These are phyloP conservation scores for Acestrorhynchus altus DNA, from an alignment of 2,797 vertebrate species.

Conservation along the genomic window DNA sequence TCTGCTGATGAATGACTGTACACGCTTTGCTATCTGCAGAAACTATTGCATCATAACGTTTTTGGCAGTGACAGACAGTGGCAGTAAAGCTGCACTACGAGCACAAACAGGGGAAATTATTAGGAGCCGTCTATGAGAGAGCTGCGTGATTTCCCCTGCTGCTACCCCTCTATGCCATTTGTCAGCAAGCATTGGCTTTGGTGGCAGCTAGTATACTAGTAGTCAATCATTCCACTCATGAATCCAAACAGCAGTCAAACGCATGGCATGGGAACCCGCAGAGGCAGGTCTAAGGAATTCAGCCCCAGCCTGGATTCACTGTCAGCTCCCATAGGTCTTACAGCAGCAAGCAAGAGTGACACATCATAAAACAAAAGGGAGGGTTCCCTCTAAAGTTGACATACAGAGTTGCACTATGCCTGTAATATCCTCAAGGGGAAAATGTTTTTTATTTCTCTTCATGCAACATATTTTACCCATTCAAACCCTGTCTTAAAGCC, in stretches of 20 bases:
- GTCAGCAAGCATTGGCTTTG: slow-evolving; percentile 72
- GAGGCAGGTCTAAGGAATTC: slow-evolving; percentile 68
- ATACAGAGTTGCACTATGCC: background rate
- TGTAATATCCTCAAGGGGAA: background rate
- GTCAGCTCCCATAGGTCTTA: slow-evolving; percentile 32
- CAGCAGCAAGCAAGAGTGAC: slow-evolving; percentile 32
- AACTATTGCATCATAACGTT: slow-evolving; percentile 66
- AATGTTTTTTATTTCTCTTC: too few relatives aligned
- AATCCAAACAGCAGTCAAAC: slow-evolving; percentile 73
- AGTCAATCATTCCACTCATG: slow-evolving; percentile 75
- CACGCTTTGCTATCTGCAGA: slow-evolving; percentile 37
- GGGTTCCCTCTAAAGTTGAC: slow-evolving; percentile 13
- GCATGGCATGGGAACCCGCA: slow-evolving; percentile 66
- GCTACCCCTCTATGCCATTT: slow-evolving; percentile 71
- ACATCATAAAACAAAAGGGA: slow-evolving; percentile 37
- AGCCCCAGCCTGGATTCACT: slow-evolving; percentile 60
- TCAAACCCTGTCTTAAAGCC: too few relatives aligned
- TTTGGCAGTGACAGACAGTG: slow-evolving; percentile 75
- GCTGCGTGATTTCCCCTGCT: slow-evolving; percentile 76
- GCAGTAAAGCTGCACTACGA: slow-evolving; percentile 74
- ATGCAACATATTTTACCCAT: too few relatives aligned
- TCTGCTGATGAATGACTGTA: slow-evolving; percentile 3
- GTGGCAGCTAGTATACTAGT: slow-evolving; percentile 78
- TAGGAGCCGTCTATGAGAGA: slow-evolving; percentile 69
- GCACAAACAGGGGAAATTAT: slow-evolving; percentile 71